These are phyloP conservation scores for Patella depressa DNA, from an alignment of 2,888 invertebrate species.

Conservation along the genomic window DNA sequence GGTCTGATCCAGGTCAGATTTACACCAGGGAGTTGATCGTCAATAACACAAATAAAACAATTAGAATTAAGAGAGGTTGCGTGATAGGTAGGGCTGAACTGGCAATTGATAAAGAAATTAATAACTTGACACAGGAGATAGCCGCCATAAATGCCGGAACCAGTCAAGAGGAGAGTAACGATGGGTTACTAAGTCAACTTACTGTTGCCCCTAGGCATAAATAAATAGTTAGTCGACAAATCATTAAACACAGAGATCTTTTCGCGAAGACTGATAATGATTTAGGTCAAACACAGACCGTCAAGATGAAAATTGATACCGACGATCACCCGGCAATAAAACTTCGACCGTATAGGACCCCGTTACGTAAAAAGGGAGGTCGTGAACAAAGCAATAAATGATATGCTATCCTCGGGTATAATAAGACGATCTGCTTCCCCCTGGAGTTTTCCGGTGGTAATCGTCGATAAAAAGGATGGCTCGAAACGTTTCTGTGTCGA, in stretches of 20 bases:
- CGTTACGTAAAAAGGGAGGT: constrained; percentile 29
- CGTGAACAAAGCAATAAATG: constrained; percentile 35
- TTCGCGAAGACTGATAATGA: constrained; percentile 33
- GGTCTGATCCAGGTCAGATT: not conserved
- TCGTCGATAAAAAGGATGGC: constrained; percentile 33
- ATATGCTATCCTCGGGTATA: constrained; percentile 30
- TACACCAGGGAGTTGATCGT: not conserved
- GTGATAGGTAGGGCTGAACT: not conserved
- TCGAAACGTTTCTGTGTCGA: not conserved
- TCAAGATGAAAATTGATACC: constrained; percentile 19
- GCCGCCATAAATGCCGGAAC: not conserved
- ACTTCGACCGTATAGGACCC: constrained; percentile 30
- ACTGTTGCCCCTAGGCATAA: not conserved
- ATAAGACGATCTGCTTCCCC: constrained; percentile 30
- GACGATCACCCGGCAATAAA: constrained; percentile 30
- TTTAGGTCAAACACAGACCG: constrained; percentile 28
- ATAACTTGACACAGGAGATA: not conserved
- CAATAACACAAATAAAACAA: constrained; percentile 1
- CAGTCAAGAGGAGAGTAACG: not conserved
- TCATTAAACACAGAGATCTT: constrained; percentile 11
- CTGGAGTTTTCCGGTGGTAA: constrained; percentile 28
- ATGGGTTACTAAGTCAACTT: not conserved
- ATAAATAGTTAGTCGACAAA: not conserved
- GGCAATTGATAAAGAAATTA: too few relatives aligned
- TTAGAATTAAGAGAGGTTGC: constrained; percentile 13